Percentiles rank a stretch among this genome's conserved stretches.
phyloP scores from a whole-genome alignment of 53 echinoderm and acorn worm species.

The Stichopus horrens region DNA sequence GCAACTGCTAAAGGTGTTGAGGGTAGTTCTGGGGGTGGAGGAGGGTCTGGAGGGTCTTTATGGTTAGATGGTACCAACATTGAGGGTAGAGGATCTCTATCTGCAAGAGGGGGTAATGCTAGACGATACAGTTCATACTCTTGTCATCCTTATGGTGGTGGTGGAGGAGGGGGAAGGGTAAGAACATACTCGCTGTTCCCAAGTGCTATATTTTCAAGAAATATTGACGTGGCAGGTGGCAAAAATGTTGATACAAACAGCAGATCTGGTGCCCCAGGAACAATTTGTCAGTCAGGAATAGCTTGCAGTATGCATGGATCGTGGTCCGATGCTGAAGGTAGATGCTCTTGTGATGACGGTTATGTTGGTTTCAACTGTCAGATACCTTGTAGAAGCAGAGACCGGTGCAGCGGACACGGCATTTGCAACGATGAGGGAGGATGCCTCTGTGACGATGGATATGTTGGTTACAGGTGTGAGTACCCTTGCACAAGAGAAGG shows the following conservation, averaged over 20 bases:
- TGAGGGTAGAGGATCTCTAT: conserved; percentile 76
- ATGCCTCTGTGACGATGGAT: conserved; percentile 70
- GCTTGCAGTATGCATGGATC: conserved; percentile 75
- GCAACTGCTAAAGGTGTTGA: conserved; percentile 51
- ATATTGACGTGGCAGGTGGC: conserved; percentile 49
- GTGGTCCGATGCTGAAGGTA: conserved; percentile 37
- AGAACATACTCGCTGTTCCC: conserved; percentile 69
- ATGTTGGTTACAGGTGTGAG: conserved; percentile 85
- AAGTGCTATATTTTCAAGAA: conserved; percentile 60
- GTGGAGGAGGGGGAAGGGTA: conserved; percentile 79
- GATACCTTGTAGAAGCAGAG: conserved; percentile 59
- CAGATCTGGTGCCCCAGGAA: conserved; percentile 54
- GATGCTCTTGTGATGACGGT: conserved; percentile 63
- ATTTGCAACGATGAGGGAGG: conserved; percentile 66
- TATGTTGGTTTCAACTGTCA: conserved; percentile 80
- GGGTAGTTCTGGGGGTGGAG: conserved; percentile 57
- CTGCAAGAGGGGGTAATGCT: conserved; percentile 65
- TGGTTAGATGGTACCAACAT: conserved; percentile 81
- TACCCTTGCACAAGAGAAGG: conserved; percentile 61
- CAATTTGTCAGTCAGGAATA: conserved; percentile 62
- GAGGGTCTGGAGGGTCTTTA: conserved; percentile 83
- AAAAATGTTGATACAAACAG: neutral
- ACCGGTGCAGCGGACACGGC: conserved; percentile 71
- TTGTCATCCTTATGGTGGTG: conserved; percentile 64
- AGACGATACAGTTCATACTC: neutral